Base-by-base conservation (phyloP, 2,888 invertebrate species). In the Cistogaster globosa region DNA sequence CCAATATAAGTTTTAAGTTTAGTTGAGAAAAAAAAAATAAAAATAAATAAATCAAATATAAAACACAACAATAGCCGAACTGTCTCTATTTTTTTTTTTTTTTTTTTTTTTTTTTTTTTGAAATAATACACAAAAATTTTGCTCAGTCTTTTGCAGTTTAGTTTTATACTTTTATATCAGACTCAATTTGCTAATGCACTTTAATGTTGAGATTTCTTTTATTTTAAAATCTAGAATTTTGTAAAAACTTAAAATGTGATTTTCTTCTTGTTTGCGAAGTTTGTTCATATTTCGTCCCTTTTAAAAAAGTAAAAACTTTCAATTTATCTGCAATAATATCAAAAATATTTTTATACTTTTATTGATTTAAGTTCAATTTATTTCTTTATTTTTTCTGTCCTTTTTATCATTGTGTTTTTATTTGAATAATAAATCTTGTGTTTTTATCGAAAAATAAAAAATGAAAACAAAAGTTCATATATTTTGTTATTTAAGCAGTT, bases 401-500 rank as follows among this genome's bases (percentile, higher is more conserved):
- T 38, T 18, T 51, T 57, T 36, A 1, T 57, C 4, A 58, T 42
- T 74, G 32, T 62, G 55, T 62, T 81, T 18, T 60, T 75, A 62
- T 55, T 63, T 38, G n/a, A 63, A 62, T 81, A 69, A 81, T 81
- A 75, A 75, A 81, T 81, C 68, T 75, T 55, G 32, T 32, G 55
- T 75, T 62, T 75, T 45, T 11, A 16, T 57, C 12, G 32, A 36
- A 75, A 67, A 20, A 8, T 22, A 51, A 22, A n/a, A 67, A 12
- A 22, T 36, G 1, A 68, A 38, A 77, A 38, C 36, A 32, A 53
- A 72, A 62, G 45, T 72, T 72, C 36, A 74, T 74, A 62, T 77
- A 74, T 71, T 57, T 81, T 84, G 81, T 84, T 72, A 84, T 72
- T 81, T 74, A 22, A 81, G 63, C 81, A 57, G 77, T 84, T 68